phyloP scores from a whole-genome alignment of 2,113 vertebrate species.

The Oenanthe oenanthe region DNA sequence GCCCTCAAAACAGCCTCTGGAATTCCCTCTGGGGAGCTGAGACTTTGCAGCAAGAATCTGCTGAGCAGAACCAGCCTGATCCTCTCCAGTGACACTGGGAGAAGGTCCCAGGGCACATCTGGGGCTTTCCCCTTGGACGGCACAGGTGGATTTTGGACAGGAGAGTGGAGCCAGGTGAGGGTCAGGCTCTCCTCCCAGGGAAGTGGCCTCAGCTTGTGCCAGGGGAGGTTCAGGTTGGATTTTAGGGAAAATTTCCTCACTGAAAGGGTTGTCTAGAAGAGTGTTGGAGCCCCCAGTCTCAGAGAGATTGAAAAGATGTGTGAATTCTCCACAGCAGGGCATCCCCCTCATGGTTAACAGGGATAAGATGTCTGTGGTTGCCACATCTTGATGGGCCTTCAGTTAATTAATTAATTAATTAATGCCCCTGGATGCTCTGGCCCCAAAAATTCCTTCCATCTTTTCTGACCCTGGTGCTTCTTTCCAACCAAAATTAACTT shows the following conservation, averaged over 20 bases:
- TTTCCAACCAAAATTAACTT: not conserved
- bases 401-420: not conserved
- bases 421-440: fast-evolving
- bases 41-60: not conserved
- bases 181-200: not conserved
- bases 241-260: no score
- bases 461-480: not conserved
- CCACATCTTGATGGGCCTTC: not conserved
- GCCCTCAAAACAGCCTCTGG: not conserved
- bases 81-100: not conserved
- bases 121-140: not conserved
- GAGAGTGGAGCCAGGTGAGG: not conserved
- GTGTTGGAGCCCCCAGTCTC: not conserved
- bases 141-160: fast-evolving
- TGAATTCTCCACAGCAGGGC: not conserved
- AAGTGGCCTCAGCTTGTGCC: fast-evolving
- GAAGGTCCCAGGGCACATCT: not conserved
- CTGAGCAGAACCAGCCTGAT: not conserved
- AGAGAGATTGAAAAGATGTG: not conserved
- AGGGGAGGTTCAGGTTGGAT: not conserved
- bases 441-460: not conserved
- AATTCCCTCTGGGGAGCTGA: not conserved
- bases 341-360: not conserved
- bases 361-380: not conserved
- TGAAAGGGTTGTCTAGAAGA: not conserved